Conservation (phyloP, 2,888 invertebrate genomes). For the Rhamnusium bicolor region DNA sequence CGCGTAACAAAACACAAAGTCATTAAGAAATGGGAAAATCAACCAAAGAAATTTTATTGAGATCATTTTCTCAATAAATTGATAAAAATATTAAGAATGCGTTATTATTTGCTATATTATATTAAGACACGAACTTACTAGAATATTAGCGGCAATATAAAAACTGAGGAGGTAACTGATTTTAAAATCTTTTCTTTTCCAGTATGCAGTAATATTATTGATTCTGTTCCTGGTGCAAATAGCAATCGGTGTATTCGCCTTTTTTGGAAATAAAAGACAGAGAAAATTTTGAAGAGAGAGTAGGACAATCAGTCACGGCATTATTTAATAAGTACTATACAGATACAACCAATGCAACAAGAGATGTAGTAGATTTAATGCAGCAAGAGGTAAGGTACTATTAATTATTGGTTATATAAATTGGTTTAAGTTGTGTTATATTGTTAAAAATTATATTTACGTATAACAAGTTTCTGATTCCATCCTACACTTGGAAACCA, state of each 20-base stretch:
- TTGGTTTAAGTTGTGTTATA: background rate
- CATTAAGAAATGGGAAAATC: too few relatives aligned
- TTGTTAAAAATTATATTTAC: too few relatives aligned
- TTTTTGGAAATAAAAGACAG: conserved; percentile 76
- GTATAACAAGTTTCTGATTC: too few relatives aligned
- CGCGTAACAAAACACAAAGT: too few relatives aligned
- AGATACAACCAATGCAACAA: conserved; percentile 62
- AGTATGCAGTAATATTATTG: conserved; percentile 55
- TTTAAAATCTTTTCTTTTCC: conserved; percentile 57
- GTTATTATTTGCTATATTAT: too few relatives aligned
- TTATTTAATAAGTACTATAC: conserved; percentile 70
- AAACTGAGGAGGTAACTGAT: too few relatives aligned
- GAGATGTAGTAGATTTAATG: conserved; percentile 75
- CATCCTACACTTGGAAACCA: too few relatives aligned
- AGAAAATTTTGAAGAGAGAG: conserved; percentile 65
- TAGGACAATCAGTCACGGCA: conserved; percentile 55
- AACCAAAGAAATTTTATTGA: too few relatives aligned
- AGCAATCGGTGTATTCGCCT: conserved; percentile 74
- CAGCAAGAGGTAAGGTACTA: conserved; percentile 74
- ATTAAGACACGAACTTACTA: too few relatives aligned
- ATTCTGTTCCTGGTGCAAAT: conserved; percentile 53
- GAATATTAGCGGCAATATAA: too few relatives aligned
- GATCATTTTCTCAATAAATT: too few relatives aligned
- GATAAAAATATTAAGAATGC: too few relatives aligned
- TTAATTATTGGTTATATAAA: background rate